Conservation (phyloP, 2,888 invertebrate genomes). For the Perizoma flavofasciatum region DNA sequence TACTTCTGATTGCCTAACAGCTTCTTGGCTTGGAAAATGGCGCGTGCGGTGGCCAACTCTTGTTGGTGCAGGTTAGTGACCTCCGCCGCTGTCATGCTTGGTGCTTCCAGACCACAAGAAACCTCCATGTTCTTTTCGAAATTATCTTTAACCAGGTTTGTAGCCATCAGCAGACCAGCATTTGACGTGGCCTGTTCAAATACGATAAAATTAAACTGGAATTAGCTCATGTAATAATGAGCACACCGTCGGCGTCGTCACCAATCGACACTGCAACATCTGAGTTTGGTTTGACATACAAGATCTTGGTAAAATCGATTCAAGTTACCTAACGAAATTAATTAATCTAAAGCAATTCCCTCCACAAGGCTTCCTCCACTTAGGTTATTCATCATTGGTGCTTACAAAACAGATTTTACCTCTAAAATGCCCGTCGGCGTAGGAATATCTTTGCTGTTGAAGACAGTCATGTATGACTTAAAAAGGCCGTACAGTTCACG, state of each 20-base stretch:
- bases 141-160: slow-evolving; percentile 21
- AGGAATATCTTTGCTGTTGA: slow-evolving; percentile 22
- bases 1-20: slow-evolving; percentile 21
- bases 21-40: slow-evolving; percentile 24
- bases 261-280: too few species aligned
- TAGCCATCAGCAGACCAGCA: slow-evolving; percentile 24
- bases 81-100: slow-evolving; percentile 23
- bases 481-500: slow-evolving; percentile 19
- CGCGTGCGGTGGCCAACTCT: slow-evolving; percentile 16
- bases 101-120: slow-evolving; percentile 22
- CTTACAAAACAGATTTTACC: slow-evolving; percentile 9
- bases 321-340: too few species aligned
- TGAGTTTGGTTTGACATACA: too few species aligned
- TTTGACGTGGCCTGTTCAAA: slow-evolving; percentile 25
- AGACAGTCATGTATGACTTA: slow-evolving; percentile 19
- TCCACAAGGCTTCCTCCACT: too few species aligned
- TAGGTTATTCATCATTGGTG: too few species aligned
- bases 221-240: too few species aligned
- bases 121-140: slow-evolving; percentile 30
- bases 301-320: too few species aligned
- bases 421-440: slow-evolving; percentile 11
- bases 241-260: too few species aligned
- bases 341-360: too few species aligned
- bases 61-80: slow-evolving; percentile 17
- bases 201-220: too few species aligned